Conservation (phyloP, 1,140 invertebrate genomes). For the Euura saliciscinereae region DNA sequence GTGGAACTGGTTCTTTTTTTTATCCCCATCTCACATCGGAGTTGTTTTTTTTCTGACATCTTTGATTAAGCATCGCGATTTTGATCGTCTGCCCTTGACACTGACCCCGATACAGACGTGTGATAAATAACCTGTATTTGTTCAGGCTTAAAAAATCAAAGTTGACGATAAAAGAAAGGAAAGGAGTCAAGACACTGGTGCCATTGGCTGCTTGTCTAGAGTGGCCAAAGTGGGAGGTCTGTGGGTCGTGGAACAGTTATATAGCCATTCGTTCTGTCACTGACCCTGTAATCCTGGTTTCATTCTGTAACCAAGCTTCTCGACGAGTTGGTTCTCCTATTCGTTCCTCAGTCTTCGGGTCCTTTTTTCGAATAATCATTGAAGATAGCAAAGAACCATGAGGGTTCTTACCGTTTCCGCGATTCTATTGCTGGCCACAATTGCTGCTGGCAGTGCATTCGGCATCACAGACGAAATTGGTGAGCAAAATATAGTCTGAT, state of each 20-base stretch:
- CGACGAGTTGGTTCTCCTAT: slow-evolving; percentile 2
- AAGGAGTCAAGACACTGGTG: background rate
- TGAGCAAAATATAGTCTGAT: background rate
- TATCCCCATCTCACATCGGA: too few relatives aligned
- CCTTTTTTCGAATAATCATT: too few relatives aligned
- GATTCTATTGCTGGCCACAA: background rate
- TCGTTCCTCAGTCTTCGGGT: slow-evolving; percentile 6
- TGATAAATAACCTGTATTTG: too few relatives aligned
- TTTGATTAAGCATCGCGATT: too few relatives aligned
- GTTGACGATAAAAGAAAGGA: too few relatives aligned
- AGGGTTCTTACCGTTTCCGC: slow-evolving; percentile 1
- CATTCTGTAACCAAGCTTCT: background rate
- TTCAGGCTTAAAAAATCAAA: too few relatives aligned
- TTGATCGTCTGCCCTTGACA: too few relatives aligned
- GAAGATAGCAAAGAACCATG: background rate
- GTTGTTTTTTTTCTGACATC: too few relatives aligned
- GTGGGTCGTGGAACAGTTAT: slow-evolving; percentile 6
- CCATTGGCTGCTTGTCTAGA: background rate
- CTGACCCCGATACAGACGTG: too few relatives aligned
- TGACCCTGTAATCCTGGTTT: slow-evolving; percentile 4
- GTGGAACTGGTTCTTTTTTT: too few relatives aligned
- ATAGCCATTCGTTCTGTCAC: slow-evolving; percentile 1
- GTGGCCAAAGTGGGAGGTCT: slow-evolving; percentile 6
- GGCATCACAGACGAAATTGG: background rate
- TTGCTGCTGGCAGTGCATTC: background rate